These are phyloP conservation scores for Petaurus breviceps DNA, from an alignment of 2,113 vertebrate genomes.

Conservation along the genomic window DNA sequence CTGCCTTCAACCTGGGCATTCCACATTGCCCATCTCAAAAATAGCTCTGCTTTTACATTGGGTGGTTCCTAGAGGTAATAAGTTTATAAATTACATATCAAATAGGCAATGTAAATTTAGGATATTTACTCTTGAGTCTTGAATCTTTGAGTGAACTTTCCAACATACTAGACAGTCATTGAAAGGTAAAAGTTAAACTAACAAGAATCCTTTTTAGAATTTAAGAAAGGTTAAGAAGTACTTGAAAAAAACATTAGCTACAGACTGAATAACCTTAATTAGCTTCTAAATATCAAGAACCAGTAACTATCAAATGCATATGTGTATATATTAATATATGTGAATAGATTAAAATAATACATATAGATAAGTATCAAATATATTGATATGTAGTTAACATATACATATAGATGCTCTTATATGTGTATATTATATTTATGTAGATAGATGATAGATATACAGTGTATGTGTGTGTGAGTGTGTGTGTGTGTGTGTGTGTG, in stretches of 20 bases:
- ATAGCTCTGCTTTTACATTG: not conserved
- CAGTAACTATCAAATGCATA: not conserved
- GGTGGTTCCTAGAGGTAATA: not conserved
- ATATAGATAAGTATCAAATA: not conserved
- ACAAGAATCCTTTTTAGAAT: not conserved
- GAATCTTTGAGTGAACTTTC: not conserved
- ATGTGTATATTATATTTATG: not conserved
- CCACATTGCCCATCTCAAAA: too few relatives aligned
- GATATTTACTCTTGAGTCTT: not conserved
- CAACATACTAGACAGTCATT: not conserved
- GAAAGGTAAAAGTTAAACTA: not conserved
- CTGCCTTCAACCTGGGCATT: not conserved
- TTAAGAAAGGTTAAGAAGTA: not conserved
- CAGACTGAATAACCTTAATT: not conserved
- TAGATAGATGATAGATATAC: too few relatives aligned
- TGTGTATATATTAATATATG: not conserved
- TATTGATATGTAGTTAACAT: not conserved
- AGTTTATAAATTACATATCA: not conserved
- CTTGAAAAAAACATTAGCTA: not conserved
- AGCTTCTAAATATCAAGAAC: not conserved
- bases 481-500: not conserved
- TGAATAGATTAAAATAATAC: not conserved
- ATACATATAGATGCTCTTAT: not conserved
- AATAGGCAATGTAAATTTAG: not conserved
- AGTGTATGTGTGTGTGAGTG: not conserved